Evolutionary conservation across 1,140 invertebrate genomes (phyloP).

Genomic region (Scaptomyza hsui): DNA sequence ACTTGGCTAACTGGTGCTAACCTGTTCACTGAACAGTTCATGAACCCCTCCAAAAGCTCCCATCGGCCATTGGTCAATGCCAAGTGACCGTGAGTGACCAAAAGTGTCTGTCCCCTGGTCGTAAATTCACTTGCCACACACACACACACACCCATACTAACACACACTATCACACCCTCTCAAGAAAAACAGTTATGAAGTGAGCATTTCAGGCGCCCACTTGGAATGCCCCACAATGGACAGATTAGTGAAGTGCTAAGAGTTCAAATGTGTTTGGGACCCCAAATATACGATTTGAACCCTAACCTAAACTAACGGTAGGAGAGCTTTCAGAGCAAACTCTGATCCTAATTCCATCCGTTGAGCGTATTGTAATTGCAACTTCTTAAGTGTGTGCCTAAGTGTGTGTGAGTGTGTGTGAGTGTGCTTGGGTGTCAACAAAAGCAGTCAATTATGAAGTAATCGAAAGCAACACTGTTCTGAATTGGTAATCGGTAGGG

Average conservation of each 20-base stretch:
- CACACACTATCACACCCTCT: neutral
- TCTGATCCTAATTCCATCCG: constrained; percentile 23
- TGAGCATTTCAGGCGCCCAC: constrained; percentile 31
- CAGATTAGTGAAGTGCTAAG: constrained; percentile 79
- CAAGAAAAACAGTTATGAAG: constrained; percentile 62
- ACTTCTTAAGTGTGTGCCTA: constrained; percentile 22
- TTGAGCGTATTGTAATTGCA: constrained; percentile 21
- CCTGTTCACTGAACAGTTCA: constrained; percentile 66
- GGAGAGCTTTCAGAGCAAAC: constrained; percentile 3
- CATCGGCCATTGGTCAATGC: constrained; percentile 1
- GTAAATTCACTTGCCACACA: constrained; percentile 61
- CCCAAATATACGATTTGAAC: constrained; percentile 6
- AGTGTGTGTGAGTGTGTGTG: constrained; percentile 1
- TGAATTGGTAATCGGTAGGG: constrained; percentile 8
- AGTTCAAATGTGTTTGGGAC: constrained; percentile 66
- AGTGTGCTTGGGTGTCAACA: constrained; percentile 7
- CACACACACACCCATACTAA: neutral
- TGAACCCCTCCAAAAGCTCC: constrained; percentile 45
- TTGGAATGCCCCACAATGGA: constrained; percentile 73
- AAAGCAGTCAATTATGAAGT: constrained; percentile 26
- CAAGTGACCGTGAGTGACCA: constrained; percentile 74
- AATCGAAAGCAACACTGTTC: constrained; percentile 6
- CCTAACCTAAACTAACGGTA: neutral
- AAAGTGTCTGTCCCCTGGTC: constrained; percentile 60
- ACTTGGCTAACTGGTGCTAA: constrained; percentile 36